These are phyloP conservation scores for Drosophila emarginata DNA, from an alignment of 2,888 invertebrate species.

Conservation along the genomic window DNA sequence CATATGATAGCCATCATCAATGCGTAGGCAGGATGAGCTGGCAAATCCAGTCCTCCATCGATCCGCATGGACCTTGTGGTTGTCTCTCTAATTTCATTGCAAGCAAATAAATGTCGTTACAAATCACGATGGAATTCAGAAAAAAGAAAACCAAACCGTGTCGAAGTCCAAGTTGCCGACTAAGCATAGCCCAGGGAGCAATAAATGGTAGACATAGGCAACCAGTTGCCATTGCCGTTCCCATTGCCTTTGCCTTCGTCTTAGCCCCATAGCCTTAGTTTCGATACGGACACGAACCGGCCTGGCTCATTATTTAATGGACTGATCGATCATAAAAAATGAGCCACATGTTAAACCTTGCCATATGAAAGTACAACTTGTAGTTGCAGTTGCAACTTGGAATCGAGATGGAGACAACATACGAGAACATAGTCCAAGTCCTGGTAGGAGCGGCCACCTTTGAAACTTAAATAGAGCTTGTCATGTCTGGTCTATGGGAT, in stretches of 20 bases:
- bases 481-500: conserved; percentile 58
- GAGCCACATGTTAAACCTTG: conserved; percentile 68
- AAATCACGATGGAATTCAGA: conserved; percentile 80
- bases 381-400: conserved; percentile 45
- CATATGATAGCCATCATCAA: conserved; percentile 66
- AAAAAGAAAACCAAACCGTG: conserved; percentile 57
- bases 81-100: conserved; percentile 74
- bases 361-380: conserved; percentile 69
- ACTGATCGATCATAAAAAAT: conserved; percentile 82
- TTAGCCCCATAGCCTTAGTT: background rate
- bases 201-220: conserved; percentile 65
- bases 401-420: conserved; percentile 15
- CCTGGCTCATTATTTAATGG: conserved; percentile 78
- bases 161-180: conserved; percentile 38
- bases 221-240: conserved; percentile 38
- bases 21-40: conserved; percentile 65
- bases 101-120: conserved; percentile 80
- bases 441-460: conserved; percentile 66
- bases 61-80: conserved; percentile 25
- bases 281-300: conserved; percentile 22
- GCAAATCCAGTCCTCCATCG: conserved; percentile 17
- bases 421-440: background rate
- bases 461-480: conserved; percentile 69
- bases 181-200: conserved; percentile 73
- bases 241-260: conserved; percentile 6